Base-by-base conservation (phyloP, 1,140 invertebrate genomes). In the Rhagoletis zephyria region DNA sequence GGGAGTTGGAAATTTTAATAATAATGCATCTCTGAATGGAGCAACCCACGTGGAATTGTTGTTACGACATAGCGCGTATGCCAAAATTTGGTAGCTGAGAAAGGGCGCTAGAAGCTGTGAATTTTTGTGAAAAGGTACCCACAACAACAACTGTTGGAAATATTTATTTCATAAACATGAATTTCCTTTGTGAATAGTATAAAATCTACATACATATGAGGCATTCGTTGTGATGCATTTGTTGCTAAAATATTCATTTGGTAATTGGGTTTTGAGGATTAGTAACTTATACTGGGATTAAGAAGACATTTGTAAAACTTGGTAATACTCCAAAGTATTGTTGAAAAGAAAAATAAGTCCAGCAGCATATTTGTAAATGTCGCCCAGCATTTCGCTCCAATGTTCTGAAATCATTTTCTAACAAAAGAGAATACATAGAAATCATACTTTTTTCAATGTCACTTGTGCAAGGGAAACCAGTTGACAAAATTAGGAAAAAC, bases 21-120 rank as follows among this genome's bases (percentile, higher is more conserved):
- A 74, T 48, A 74, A 74, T 74, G 67, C 67, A 48, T 48, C 67
- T 48, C 45, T 74, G 67, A 74, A 74, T 74, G 67, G 67, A 74
- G 67, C 67, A 74, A 74, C 67, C 67, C 67, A 74, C 67, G 67
- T 74, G 74, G 74, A 81, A 81, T 81, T 81, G 74, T 81, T 81
- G 74, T 81, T 81, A 81, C 74, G 48, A 81, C 74, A 81, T 9
- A 56, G 42, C 48, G 74, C 74, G 74, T 81, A 81, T 81, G 74
- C 74, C 74, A 59, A 81, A 81, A 81, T 56, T 19, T 81, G 9
- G n/a, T 30, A 30, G 5, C 56, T 81, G 45, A 51, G 74, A 6
- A 30, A 81, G 48, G n/a, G n/a, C 48, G 1, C 14, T 30, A 30
- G 48, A 40, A 10, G 65, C 65, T 9, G 10, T 12, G 42, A 45